Percentiles rank a stretch among this genome's conserved stretches.
These are phyloP conservation scores for Drosophila paracracens DNA, from an alignment of 2,888 invertebrate species.

Conservation along the genomic window DNA sequence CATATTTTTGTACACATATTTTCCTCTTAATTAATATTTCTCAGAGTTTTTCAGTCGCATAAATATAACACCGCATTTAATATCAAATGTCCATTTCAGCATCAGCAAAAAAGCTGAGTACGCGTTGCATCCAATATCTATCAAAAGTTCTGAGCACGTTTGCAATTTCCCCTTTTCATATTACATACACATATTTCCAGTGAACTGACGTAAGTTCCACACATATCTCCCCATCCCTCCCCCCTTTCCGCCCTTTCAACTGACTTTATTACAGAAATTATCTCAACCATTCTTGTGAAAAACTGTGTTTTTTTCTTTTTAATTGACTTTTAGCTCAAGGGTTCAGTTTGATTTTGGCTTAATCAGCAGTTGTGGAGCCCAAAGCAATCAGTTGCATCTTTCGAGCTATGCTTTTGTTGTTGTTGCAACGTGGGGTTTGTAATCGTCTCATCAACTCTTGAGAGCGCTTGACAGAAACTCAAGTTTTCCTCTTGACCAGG, in stretches of 20 bases:
- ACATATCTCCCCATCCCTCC: neutral
- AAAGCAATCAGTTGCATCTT: slow-evolving; percentile 39
- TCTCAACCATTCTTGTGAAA: slow-evolving; percentile 28
- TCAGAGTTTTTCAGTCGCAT: neutral
- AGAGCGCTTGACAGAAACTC: slow-evolving; percentile 30
- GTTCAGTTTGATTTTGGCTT: slow-evolving; percentile 28
- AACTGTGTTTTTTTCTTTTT: slow-evolving; percentile 1
- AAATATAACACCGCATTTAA: slow-evolving; percentile 1
- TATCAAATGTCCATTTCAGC: slow-evolving; percentile 11
- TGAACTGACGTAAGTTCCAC: slow-evolving; percentile 13
- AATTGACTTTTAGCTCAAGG: slow-evolving; percentile 31
- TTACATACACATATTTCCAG: slow-evolving; percentile 24
- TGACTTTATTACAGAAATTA: slow-evolving; percentile 2
- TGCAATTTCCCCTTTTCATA: slow-evolving; percentile 15
- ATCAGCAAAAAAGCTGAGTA: slow-evolving; percentile 24
- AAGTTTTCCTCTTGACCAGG: slow-evolving; percentile 30
- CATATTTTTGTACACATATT: neutral
- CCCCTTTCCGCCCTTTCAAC: no score
- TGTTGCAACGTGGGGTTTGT: slow-evolving; percentile 11
- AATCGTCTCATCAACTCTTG: slow-evolving; percentile 39
- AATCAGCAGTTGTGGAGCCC: slow-evolving; percentile 55
- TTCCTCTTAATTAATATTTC: slow-evolving; percentile 12
- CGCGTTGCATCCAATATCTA: slow-evolving; percentile 14
- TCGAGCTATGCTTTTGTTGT: slow-evolving; percentile 5
- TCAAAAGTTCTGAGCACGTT: slow-evolving; percentile 12